Conservation (phyloP, 2,888 invertebrate genomes). For the Chorisops tibialis region DNA sequence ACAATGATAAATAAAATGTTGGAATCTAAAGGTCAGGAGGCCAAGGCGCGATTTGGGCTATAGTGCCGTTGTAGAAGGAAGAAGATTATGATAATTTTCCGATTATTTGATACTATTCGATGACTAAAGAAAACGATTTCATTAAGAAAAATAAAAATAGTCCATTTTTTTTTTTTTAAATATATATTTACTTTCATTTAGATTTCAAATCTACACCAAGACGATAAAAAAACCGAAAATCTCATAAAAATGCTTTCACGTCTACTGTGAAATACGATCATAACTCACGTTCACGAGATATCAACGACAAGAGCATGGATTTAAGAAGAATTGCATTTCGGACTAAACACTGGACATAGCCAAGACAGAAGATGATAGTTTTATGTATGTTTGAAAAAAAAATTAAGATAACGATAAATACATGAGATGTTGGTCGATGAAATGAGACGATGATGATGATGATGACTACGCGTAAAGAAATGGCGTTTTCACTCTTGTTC, state of each 20-base stretch:
- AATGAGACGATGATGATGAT: constrained; percentile 9
- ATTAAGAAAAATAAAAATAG: too few relatives aligned
- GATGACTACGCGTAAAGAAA: neutral
- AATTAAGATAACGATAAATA: constrained; percentile 25
- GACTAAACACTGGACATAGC: constrained; percentile 14
- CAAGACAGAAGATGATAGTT: constrained; percentile 16
- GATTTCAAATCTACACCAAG: too few relatives aligned
- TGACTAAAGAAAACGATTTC: too few relatives aligned
- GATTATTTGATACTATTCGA: too few relatives aligned
- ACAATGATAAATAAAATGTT: too few relatives aligned
- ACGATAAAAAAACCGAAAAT: too few relatives aligned
- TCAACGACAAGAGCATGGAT: neutral
- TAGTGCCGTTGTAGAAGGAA: too few relatives aligned
- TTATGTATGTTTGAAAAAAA: constrained; percentile 4
- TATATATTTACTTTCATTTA: too few relatives aligned
- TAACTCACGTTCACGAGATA: constrained; percentile 1
- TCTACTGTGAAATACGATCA: constrained; percentile 13
- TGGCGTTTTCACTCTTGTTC: constrained; percentile 10
- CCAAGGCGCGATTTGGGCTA: too few relatives aligned
- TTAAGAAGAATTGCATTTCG: constrained; percentile 12
- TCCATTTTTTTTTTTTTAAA: too few relatives aligned
- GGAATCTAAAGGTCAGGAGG: too few relatives aligned
- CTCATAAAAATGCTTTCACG: constrained; percentile 24
- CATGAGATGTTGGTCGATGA: constrained; percentile 12
- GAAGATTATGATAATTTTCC: too few relatives aligned